These are phyloP conservation scores for Poicephalus gulielmi DNA, from an alignment of 2,113 vertebrate genomes.

Conservation along the genomic window DNA sequence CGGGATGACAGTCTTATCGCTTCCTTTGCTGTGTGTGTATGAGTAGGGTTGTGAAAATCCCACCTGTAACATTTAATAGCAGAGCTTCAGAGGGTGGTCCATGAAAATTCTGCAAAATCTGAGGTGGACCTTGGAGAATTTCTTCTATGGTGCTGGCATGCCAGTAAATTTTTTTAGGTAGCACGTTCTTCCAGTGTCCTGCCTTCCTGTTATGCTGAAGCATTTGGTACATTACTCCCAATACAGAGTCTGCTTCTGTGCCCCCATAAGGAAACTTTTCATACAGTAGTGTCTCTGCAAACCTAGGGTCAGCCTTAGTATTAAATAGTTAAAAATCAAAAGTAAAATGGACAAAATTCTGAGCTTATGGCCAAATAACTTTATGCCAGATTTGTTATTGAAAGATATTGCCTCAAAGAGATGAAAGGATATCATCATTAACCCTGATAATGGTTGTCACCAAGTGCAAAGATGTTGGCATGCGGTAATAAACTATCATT, in stretches of 20 bases:
- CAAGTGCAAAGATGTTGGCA: background rate
- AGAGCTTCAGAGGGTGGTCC: background rate
- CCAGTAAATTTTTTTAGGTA: background rate
- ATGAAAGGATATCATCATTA: background rate
- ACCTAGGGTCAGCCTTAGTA: background rate
- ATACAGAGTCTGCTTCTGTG: background rate
- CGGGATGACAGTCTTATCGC: accelerated
- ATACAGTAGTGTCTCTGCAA: background rate
- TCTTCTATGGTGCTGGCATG: too few relatives aligned
- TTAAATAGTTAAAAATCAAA: background rate
- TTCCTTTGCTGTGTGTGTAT: background rate
- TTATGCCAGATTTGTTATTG: background rate
- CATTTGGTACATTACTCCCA: background rate
- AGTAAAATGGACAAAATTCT: background rate
- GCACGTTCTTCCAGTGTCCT: background rate
- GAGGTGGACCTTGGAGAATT: background rate
- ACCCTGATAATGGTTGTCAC: background rate
- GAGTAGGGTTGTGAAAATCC: background rate
- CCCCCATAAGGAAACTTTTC: background rate
- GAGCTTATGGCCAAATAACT: background rate
- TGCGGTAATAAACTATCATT: background rate
- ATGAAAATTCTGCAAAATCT: background rate
- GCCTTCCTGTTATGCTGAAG: background rate
- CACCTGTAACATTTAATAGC: background rate
- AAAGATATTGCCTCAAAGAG: background rate